Base-by-base conservation (phyloP, 2,113 vertebrate genomes). In the Anseranas semipalmata region DNA sequence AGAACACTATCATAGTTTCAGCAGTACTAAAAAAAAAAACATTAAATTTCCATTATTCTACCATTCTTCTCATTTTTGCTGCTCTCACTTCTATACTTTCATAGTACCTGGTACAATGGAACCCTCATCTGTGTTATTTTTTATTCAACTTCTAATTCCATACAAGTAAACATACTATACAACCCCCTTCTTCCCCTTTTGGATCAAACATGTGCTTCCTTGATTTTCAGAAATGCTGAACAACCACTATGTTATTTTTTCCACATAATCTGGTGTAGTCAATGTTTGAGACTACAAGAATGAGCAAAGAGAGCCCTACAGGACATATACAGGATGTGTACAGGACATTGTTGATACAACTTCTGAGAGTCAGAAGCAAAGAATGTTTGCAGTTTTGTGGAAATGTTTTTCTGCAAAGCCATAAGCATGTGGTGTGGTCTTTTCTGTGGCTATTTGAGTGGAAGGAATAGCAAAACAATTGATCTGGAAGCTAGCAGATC, bases 131-230 rank as follows among this genome's bases (percentile, higher is more conserved):
- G 21, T 3, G 35, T 46, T 87, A 12, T 18, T 66, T 89, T 90
- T 39, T n/a, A n/a, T 37, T 37, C 37, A 50, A 2, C 15, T 85
- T 87, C 15, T 53, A 66, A 71, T 53, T 79, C 15, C 19, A 28
- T 89, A 25, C 24, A 21, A 48, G 33, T 58, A 48, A 4, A 1
- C 9, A 4, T 37, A 35, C 39, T 58, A 17, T 39, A 45, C 27
- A 43, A 71, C 2, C 58, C 0, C 4, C 12, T 9, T 2, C 5
- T 17, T 4, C 7, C 18, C 15, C n/a, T n/a, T 62, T 94, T 76
- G 37, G 7, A 62, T 58, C 25, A 73, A 87, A 87, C 1, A 50
- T n/a, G 45, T 46, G 16, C 9, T 83, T 76, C 45, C 25, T 79
- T 1, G 3, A 32, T 76, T 94, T 89, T 87, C 35, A 84, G 48